Conservation (phyloP, 2,797 vertebrate species). For the Falco biarmicus region DNA sequence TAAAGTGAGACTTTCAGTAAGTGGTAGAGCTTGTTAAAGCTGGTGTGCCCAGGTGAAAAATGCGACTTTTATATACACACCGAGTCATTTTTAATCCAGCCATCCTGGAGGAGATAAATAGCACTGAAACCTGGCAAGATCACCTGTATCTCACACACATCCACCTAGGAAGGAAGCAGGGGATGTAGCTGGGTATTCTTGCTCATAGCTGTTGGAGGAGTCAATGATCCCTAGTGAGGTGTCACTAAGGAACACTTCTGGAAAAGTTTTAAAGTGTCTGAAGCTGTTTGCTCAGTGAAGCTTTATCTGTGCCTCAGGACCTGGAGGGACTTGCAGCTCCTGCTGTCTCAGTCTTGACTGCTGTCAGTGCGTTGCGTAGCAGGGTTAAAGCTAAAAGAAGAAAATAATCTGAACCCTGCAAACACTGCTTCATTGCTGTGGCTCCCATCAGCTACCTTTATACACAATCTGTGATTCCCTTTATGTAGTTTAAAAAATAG, state of each 20-base stretch:
- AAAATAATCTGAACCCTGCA: rapidly evolving
- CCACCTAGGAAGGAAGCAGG: neutral
- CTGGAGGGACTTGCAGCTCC: neutral
- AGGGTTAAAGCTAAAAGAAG: neutral
- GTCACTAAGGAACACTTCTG: neutral
- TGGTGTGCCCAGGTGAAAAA: neutral
- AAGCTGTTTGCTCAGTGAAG: neutral
- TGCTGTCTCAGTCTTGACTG: neutral
- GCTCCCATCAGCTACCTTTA: neutral
- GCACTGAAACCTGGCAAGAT: neutral
- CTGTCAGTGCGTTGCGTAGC: neutral
- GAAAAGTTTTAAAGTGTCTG: neutral
- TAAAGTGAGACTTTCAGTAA: neutral
- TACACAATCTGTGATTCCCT: neutral
- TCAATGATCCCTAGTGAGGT: neutral
- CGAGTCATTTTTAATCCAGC: neutral
- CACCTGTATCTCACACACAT: neutral
- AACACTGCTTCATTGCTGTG: neutral
- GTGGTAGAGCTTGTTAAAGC: neutral
- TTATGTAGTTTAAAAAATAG: neutral
- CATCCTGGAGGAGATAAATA: neutral
- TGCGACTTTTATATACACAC: neutral
- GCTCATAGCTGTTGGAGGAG: neutral
- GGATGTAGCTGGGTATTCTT: neutral
- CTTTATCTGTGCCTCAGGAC: neutral